Conservation (phyloP, 2,888 invertebrate species). For the Coremacera marginata region DNA sequence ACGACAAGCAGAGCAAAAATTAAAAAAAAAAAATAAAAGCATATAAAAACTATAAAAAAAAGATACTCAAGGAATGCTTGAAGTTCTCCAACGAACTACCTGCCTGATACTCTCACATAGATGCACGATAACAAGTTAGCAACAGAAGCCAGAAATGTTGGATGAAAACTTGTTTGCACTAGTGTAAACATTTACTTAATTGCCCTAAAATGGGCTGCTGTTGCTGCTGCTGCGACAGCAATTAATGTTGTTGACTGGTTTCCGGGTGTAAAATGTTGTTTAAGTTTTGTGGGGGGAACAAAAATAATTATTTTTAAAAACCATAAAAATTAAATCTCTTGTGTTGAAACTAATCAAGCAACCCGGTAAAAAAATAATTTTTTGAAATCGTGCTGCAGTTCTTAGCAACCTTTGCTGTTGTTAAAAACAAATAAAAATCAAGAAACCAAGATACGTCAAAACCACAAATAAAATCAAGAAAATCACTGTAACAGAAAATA, state of each 20-base stretch:
- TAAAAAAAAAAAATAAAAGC: too few relatives aligned
- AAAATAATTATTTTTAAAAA: neutral
- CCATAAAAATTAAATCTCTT: neutral
- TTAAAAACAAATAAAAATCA: neutral
- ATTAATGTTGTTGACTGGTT: neutral
- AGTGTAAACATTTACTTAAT: constrained; percentile 28
- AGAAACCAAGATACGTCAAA: neutral
- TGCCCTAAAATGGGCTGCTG: constrained; percentile 2
- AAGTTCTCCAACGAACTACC: neutral
- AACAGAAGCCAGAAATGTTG: constrained; percentile 5
- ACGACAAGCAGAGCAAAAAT: too few relatives aligned
- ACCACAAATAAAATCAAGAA: constrained; percentile 22
- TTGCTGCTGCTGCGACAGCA: neutral
- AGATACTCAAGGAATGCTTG: neutral
- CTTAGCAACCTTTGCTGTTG: neutral
- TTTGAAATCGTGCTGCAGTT: too few relatives aligned
- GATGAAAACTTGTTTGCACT: neutral
- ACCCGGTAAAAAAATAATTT: neutral
- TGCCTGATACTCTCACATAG: neutral
- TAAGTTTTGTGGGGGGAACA: neutral
- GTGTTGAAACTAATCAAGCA: too few relatives aligned
- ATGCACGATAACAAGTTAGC: constrained; percentile 5
- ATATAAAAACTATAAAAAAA: neutral
- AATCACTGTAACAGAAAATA: constrained; percentile 1
- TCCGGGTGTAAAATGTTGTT: too few relatives aligned